These are phyloP conservation scores for Scotopteryx bipunctaria DNA, from an alignment of 2,888 invertebrate genomes.

Conservation along the genomic window DNA sequence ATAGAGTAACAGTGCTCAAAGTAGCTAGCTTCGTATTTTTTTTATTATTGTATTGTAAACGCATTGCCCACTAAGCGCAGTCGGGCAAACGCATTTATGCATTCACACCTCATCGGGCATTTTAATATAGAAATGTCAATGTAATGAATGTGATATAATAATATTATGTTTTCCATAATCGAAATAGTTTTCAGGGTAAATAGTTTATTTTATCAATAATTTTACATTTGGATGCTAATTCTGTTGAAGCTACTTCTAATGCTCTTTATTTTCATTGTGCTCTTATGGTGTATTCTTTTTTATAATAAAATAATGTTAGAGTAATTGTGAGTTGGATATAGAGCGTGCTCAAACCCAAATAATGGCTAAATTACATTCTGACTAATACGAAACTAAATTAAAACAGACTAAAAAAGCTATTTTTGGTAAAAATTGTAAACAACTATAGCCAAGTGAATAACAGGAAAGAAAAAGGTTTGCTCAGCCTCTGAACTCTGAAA, in stretches of 20 bases:
- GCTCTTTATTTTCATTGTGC: slow-evolving; percentile 22
- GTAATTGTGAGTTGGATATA: slow-evolving; percentile 1
- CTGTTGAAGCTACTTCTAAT: background rate
- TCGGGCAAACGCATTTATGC: slow-evolving; percentile 10
- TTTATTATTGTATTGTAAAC: too few relatives aligned
- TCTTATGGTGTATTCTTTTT: slow-evolving; percentile 20
- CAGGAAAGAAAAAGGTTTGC: too few relatives aligned
- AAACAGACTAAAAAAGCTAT: too few relatives aligned
- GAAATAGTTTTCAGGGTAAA: slow-evolving; percentile 4
- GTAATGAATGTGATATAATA: background rate
- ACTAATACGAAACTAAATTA: too few relatives aligned
- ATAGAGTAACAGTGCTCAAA: too few relatives aligned
- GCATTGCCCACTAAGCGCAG: too few relatives aligned
- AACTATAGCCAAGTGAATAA: too few relatives aligned
- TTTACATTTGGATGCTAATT: slow-evolving; percentile 2
- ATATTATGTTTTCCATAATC: slow-evolving; percentile 1
- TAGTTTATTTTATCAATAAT: background rate
- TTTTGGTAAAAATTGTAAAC: too few relatives aligned
- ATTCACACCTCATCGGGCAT: background rate
- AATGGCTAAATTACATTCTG: background rate
- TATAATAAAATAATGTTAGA: background rate
- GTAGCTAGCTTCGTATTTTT: too few relatives aligned
- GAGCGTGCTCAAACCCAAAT: background rate
- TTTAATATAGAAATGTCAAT: background rate
- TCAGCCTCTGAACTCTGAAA: too few relatives aligned